These are phyloP conservation scores for Pandemis heparana DNA, from an alignment of 2,888 invertebrate species.

Conservation along the genomic window DNA sequence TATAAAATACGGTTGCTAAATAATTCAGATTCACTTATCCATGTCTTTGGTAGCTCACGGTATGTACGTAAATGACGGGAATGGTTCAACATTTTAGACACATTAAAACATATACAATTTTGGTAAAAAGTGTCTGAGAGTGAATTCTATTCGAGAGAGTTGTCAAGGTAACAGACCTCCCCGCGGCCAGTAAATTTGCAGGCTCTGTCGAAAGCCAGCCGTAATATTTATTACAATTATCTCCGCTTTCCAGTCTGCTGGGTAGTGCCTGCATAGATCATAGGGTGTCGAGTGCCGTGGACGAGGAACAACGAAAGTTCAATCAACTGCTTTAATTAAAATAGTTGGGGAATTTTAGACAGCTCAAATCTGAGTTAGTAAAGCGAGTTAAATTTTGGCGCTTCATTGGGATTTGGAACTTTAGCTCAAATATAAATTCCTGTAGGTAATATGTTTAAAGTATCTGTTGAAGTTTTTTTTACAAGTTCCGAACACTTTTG, in stretches of 20 bases:
- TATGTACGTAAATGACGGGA: too few species aligned
- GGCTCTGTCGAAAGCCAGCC: slow-evolving; percentile 24
- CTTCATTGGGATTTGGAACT: not conserved
- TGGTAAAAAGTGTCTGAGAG: not conserved
- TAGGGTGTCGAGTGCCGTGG: slow-evolving; percentile 21
- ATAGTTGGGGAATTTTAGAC: slow-evolving; percentile 37
- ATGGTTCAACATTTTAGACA: not conserved
- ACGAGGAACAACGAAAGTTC: slow-evolving; percentile 30
- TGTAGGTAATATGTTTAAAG: not conserved
- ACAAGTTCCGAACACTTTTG: not conserved
- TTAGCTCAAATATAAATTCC: not conserved
- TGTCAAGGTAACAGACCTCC: slow-evolving; percentile 34
- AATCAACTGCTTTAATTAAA: slow-evolving; percentile 39
- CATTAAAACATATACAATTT: not conserved
- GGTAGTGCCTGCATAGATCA: slow-evolving; percentile 47
- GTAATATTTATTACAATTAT: slow-evolving; percentile 56
- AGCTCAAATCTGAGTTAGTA: slow-evolving; percentile 21
- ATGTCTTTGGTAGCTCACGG: too few species aligned
- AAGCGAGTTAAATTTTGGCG: slow-evolving; percentile 1
- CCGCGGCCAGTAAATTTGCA: slow-evolving; percentile 21
- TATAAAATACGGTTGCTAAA: too few species aligned
- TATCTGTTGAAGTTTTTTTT: not conserved
- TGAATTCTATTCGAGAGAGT: slow-evolving; percentile 22
- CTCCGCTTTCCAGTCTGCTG: slow-evolving; percentile 61
- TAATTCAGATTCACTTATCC: too few species aligned